Evolutionary conservation across 1,140 invertebrate genomes (phyloP).

Genomic region (Cydia strobilella): DNA sequence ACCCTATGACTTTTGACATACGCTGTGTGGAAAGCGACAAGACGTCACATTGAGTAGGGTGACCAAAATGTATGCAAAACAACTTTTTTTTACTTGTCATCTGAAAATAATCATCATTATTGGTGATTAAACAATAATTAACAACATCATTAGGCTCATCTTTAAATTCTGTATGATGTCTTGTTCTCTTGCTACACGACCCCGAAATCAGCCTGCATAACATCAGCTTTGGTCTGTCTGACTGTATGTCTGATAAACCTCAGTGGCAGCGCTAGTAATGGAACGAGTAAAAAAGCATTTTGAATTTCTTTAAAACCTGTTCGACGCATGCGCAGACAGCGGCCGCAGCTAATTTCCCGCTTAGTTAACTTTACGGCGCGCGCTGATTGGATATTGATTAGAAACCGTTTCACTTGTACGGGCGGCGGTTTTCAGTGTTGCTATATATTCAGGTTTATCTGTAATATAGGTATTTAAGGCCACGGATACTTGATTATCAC

Average conservation of each 20-base stretch:
- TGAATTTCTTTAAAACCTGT: slow-evolving; percentile 7
- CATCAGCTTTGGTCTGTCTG: not conserved
- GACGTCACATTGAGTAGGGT: too few species aligned
- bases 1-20: too few species aligned
- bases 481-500: not conserved
- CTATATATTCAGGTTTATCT: not conserved
- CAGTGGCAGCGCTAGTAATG: not conserved
- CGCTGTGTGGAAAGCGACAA: too few species aligned
- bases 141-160: too few species aligned
- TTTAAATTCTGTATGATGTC: too few species aligned
- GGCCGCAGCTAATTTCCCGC: slow-evolving; percentile 70
- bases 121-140: too few species aligned
- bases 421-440: slow-evolving; percentile 57
- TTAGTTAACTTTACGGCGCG: slow-evolving; percentile 76
- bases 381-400: slow-evolving; percentile 78
- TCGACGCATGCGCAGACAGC: slow-evolving; percentile 28
- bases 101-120: too few species aligned
- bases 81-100: too few species aligned
- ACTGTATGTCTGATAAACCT: not conserved
- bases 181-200: too few species aligned
- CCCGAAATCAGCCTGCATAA: too few species aligned
- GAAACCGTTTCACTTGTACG: slow-evolving; percentile 67
- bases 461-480: not conserved
- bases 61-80: too few species aligned
- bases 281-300: slow-evolving; percentile 13